phyloP scores from a whole-genome alignment of 2,113 vertebrate genomes.

The Colaptes auratus region DNA sequence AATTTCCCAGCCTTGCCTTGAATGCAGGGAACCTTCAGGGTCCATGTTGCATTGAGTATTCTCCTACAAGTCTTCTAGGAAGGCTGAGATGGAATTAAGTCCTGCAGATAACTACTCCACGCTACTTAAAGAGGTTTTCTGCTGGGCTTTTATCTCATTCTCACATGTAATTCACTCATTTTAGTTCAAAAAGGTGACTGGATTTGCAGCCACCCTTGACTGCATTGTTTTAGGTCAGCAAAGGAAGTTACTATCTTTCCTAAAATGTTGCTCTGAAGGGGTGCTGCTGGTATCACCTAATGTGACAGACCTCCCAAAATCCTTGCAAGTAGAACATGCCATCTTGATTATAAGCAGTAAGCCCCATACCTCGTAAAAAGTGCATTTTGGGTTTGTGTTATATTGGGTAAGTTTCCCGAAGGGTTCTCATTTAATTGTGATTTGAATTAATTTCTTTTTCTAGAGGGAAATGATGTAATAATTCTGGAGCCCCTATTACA shows the following conservation, averaged over 20 bases:
- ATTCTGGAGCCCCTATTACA: too few relatives aligned
- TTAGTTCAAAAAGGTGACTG: not conserved
- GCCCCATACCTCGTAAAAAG: not conserved
- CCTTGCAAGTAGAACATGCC: not conserved
- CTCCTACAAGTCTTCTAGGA: not conserved
- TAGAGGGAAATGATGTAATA: not conserved
- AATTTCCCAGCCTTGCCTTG: not conserved
- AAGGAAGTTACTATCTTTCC: not conserved
- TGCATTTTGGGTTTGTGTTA: not conserved
- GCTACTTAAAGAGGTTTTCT: not conserved
- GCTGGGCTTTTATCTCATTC: not conserved
- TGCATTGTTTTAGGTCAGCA: not conserved
- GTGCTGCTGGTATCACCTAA: not conserved
- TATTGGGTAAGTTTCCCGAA: not conserved
- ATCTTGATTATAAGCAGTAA: constrained; percentile 15
- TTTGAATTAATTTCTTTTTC: not conserved
- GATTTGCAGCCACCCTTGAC: not conserved
- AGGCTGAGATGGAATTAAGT: not conserved
- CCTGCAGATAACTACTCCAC: not conserved
- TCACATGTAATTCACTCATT: not conserved
- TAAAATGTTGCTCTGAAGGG: not conserved
- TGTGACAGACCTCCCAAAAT: not conserved
- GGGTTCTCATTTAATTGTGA: not conserved
- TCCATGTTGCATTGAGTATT: rapidly evolving
- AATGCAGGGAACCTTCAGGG: not conserved